Conservation (phyloP, 2,888 invertebrate species). For the Conistra vaccinii region DNA sequence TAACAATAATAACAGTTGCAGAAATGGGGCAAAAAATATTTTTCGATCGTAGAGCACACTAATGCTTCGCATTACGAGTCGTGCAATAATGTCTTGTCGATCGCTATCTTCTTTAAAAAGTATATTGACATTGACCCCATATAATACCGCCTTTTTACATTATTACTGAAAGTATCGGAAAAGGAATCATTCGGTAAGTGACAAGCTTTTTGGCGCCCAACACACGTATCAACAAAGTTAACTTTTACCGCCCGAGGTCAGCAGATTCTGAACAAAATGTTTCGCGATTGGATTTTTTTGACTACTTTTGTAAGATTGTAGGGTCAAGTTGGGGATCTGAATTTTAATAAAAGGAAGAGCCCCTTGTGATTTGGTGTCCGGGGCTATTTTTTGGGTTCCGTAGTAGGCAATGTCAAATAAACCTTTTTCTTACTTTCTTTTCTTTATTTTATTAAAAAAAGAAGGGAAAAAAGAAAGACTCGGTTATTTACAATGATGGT, state of each 20-base stretch:
- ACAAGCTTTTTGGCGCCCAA: conserved; percentile 36
- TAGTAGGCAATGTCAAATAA: neutral
- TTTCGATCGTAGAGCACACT: no score
- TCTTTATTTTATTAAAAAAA: no score
- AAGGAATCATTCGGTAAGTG: conserved; percentile 50
- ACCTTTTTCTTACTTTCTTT: no score
- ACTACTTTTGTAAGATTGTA: conserved; percentile 32
- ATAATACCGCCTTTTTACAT: conserved; percentile 38
- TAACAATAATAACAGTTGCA: no score
- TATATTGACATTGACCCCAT: conserved; percentile 36
- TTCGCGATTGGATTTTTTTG: neutral
- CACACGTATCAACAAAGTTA: conserved; percentile 53
- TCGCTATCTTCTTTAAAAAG: neutral
- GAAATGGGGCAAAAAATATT: no score
- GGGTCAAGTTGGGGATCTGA: conserved; percentile 39
- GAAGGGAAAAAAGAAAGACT: no score
- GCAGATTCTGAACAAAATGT: neutral
- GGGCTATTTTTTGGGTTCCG: neutral
- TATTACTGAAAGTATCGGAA: conserved; percentile 47
- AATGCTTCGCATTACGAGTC: no score
- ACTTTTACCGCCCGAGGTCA: neutral
- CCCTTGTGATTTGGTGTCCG: conserved; percentile 24
- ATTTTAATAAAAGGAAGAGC: conserved; percentile 60
- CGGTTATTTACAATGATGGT: neutral
- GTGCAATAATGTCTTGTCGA: neutral